These are phyloP conservation scores for Holcopasites calliopsidis DNA, from an alignment of 1,140 invertebrate species.

Conservation along the genomic window DNA sequence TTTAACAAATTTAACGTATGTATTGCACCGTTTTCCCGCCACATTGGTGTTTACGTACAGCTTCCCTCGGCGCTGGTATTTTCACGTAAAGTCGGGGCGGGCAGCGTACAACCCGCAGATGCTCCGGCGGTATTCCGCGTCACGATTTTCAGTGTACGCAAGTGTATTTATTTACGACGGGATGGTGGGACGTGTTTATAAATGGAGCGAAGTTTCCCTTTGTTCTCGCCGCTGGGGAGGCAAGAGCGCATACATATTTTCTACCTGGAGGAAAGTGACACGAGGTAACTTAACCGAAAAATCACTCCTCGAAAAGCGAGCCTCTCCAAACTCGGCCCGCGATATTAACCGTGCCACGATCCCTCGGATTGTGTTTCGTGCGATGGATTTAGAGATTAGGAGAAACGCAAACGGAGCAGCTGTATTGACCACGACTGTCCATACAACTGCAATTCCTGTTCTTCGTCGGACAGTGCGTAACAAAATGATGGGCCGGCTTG, in stretches of 20 bases:
- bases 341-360: conserved; percentile 1
- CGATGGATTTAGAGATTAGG: conserved; percentile 31
- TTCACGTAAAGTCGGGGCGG: not conserved
- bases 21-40: not conserved
- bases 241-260: conserved; percentile 48
- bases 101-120: conserved; percentile 53
- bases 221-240: conserved; percentile 64
- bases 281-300: conserved; percentile 68
- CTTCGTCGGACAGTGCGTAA: no score
- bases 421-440: conserved; percentile 24
- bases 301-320: conserved; percentile 57
- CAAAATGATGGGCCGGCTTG: no score
- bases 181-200: conserved; percentile 67
- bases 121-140: conserved; percentile 57
- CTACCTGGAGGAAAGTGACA: conserved; percentile 56
- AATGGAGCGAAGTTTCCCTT: conserved; percentile 68
- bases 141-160: conserved; percentile 3
- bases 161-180: conserved; percentile 68
- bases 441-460: not conserved
- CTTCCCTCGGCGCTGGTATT: not conserved
- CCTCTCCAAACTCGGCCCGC: conserved; percentile 46
- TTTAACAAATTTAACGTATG: no score
- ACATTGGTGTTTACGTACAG: not conserved
- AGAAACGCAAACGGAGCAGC: conserved; percentile 6
- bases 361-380: conserved; percentile 34